Base-by-base conservation (phyloP, 2,113 vertebrate genomes). In the Pelmatolapia mariae region DNA sequence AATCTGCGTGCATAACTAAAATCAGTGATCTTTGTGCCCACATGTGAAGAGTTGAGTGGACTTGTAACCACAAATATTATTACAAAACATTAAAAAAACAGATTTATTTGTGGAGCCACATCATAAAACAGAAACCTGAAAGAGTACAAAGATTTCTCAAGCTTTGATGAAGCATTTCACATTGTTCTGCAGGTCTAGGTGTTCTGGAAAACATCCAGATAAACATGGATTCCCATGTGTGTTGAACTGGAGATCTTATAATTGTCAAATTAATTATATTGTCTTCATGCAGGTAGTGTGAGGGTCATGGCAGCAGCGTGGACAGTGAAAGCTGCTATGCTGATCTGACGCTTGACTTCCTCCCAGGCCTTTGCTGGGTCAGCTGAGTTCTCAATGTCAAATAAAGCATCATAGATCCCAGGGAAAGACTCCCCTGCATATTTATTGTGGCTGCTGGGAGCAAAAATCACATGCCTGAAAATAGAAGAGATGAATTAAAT, bases 361-460 rank as follows among this genome's bases (percentile, higher is more conserved):
- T 92, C 92, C 98, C 98, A 99, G 82, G 98, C 96, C 80, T 88
- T 86, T 0, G 3, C 61, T 4, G 94, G 96, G 36, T 98, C 94
- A 2, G 6, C 61, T 38, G 96, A 95, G 82, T 89, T 97, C 90
- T 97, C 84, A 0, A 98, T 99, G 90, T 98, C 97, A 89, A 98
- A 98, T 92, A 99, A 73, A 80, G 98, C 97, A 76, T 99, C 98
- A 1, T 97, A 99, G 92, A 99, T 98, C 59, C 98, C 98, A 0
- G 98, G 98, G 89, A 99, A 99, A 11, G 98, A 98, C 89, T 98
- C 97, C 1, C 98, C 98, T 1, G 97, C 97, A 0, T 99, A 99
- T 90, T 99, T 99, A 92, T 99, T 99, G 90, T 97, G 97, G 81
- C 97, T 98, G 95, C 98, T 99, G 40, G 98, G 98, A 84, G 98